Evolutionary conservation across 2,888 invertebrate genomes (phyloP), one percentile per base, ranked within the genome.

Genomic region (Idaea biselata): DNA sequence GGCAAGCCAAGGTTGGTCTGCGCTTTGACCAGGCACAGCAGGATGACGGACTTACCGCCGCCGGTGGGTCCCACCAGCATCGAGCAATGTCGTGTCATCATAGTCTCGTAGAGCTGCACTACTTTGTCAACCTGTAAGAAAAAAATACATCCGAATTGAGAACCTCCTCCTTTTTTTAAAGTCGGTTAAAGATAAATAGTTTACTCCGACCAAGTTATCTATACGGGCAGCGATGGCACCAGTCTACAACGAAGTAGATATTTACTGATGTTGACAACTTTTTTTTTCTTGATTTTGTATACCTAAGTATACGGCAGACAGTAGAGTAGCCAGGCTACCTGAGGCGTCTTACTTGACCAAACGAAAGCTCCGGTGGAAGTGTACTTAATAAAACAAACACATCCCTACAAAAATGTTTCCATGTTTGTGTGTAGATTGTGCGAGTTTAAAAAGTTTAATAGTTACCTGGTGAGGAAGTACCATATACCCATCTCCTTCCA

Each of bases 51-150:
- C 91, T 98, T 98, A 17, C 98, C 98, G 25, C 98, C 97, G 31
- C 98, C 97, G 5, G 98, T 98, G 18, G 98, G 97, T 0, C 98
- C 98, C 3, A 98, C 97, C 68, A 98, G 85, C 97, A 98, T 98
- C 4, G 96, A 95, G 60, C 97, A 97, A 88, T 98, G 98, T 54
- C 98, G 94, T 0, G 97, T 98, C 96, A 97, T 97, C 97, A 98
- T 98, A 0, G 97, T 97, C 91, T 98, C 98, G 81, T 98, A 97
- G 83, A 98, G 81, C 86, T 98, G 98, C 6, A 98, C 95, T 18
- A 98, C 95, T 93, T 97, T 97, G 80, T 97, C 97, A 66, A 97
- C 94, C 96, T 97, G 77, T 6, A 71, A 65, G 64, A 25, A 33
- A 58, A 64, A n/a, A 59, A 56, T 16, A 56, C 67, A 54, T 58